These are phyloP conservation scores for Branchinecta lindahli DNA, from an alignment of 1,140 invertebrate genomes.

Conservation along the genomic window DNA sequence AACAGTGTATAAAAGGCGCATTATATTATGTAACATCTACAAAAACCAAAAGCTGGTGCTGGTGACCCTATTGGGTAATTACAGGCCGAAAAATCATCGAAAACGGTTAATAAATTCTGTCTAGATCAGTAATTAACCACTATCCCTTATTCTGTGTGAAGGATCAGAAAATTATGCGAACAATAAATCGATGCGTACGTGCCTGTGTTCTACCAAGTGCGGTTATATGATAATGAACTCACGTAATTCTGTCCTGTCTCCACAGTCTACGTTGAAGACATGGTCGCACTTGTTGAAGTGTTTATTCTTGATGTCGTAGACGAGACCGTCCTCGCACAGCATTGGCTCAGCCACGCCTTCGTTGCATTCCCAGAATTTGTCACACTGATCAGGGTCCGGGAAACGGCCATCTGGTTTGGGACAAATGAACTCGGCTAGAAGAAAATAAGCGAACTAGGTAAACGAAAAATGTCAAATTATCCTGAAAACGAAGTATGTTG, in stretches of 20 bases:
- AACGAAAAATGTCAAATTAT: slow-evolving; percentile 17
- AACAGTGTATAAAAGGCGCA: too few relatives aligned
- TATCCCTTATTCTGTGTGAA: too few relatives aligned
- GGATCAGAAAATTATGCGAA: too few relatives aligned
- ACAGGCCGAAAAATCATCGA: too few relatives aligned
- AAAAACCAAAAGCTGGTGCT: too few relatives aligned
- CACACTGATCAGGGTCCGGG: slow-evolving; percentile 58
- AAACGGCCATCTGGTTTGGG: slow-evolving; percentile 51
- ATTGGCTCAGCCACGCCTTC: slow-evolving; percentile 54
- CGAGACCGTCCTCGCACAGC: slow-evolving; percentile 66
- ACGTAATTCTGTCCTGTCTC: slow-evolving; percentile 67
- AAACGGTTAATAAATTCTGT: too few relatives aligned
- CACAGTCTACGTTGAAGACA: slow-evolving; percentile 74
- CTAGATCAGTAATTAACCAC: too few relatives aligned
- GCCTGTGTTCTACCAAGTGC: too few relatives aligned
- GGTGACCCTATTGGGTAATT: too few relatives aligned
- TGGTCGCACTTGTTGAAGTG: slow-evolving; percentile 79
- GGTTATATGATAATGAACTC: slow-evolving; percentile 35
- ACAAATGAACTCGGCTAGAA: slow-evolving; percentile 42
- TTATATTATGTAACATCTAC: too few relatives aligned
- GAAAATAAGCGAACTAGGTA: not conserved
- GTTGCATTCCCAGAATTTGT: slow-evolving; percentile 65
- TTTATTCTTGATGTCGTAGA: slow-evolving; percentile 63
- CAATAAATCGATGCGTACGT: too few relatives aligned
- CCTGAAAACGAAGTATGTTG: not conserved